Percentiles rank a stretch among this genome's conserved stretches.
phyloP scores from a whole-genome alignment of 2,797 vertebrate genomes.

The Macropus fuliginosus region DNA sequence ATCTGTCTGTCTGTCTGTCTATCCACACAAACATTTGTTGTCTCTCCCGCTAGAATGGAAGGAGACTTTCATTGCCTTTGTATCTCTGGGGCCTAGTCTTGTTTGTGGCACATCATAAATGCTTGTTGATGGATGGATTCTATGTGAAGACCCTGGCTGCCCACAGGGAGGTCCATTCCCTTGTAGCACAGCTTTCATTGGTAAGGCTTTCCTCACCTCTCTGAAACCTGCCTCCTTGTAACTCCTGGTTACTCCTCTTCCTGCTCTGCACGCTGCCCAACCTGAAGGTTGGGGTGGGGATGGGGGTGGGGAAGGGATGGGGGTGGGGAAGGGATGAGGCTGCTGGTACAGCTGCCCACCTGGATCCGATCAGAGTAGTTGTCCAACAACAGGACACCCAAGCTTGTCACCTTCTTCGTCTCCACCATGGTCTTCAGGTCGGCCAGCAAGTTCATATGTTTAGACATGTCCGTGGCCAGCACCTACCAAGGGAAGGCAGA shows the following conservation, averaged over 20 bases:
- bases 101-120: not conserved
- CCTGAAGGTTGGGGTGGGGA: not conserved
- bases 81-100: not conserved
- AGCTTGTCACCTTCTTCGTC: slow-evolving; percentile 96
- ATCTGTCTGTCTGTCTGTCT: not conserved
- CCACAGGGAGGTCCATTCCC: not conserved
- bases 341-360: slow-evolving; percentile 80
- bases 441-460: slow-evolving; percentile 95
- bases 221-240: not conserved
- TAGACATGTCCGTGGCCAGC: slow-evolving; percentile 96
- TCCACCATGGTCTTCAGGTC: slow-evolving; percentile 98
- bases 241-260: not conserved
- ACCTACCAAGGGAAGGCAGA: slow-evolving; percentile 85
- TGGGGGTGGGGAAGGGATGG: no score
- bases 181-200: not conserved
- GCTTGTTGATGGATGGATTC: not conserved
- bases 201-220: not conserved
- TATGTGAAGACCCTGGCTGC: not conserved
- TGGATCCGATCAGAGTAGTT: slow-evolving; percentile 97
- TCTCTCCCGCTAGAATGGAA: not conserved
- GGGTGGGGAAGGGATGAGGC: not conserved
- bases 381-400: slow-evolving; percentile 94
- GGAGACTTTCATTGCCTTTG: not conserved
- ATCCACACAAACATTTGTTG: not conserved
- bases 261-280: fast-evolving